These are phyloP conservation scores for Otolemur crassicaudatus DNA, from an alignment of 2,797 vertebrate species.

Conservation along the genomic window DNA sequence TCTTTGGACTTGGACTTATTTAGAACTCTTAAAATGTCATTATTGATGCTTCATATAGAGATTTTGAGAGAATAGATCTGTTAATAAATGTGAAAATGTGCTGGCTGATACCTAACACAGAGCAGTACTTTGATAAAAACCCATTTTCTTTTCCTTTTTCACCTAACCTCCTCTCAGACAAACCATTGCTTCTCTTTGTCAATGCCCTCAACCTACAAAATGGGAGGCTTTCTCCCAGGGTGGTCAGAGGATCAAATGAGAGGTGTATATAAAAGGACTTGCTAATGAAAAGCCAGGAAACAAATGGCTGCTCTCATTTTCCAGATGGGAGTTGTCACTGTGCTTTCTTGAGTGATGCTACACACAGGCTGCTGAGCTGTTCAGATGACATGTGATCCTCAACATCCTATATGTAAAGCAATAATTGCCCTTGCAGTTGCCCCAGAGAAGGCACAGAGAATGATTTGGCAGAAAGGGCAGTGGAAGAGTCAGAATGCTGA, in stretches of 20 bases:
- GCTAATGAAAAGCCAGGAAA: neutral
- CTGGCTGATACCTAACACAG: neutral
- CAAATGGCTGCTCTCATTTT: neutral
- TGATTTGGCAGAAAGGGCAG: neutral
- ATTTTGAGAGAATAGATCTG: neutral
- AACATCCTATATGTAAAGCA: neutral
- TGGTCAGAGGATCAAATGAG: neutral
- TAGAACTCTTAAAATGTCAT: neutral
- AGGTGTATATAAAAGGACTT: neutral
- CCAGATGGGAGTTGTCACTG: neutral
- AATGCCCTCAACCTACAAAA: neutral
- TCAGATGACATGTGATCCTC: neutral
- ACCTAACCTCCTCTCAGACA: neutral
- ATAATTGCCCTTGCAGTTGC: neutral
- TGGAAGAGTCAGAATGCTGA: neutral
- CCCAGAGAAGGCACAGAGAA: neutral
- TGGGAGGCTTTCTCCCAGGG: neutral
- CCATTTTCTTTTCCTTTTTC: neutral
- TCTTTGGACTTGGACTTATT: neutral
- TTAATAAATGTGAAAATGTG: neutral
- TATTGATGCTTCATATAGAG: neutral
- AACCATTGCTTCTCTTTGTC: neutral
- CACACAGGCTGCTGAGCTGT: neutral
- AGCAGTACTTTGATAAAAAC: slow-evolving; percentile 1
- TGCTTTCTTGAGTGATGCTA: neutral